phyloP scores from a whole-genome alignment of 1,140 invertebrate genomes.

The Drosophila truncata region DNA sequence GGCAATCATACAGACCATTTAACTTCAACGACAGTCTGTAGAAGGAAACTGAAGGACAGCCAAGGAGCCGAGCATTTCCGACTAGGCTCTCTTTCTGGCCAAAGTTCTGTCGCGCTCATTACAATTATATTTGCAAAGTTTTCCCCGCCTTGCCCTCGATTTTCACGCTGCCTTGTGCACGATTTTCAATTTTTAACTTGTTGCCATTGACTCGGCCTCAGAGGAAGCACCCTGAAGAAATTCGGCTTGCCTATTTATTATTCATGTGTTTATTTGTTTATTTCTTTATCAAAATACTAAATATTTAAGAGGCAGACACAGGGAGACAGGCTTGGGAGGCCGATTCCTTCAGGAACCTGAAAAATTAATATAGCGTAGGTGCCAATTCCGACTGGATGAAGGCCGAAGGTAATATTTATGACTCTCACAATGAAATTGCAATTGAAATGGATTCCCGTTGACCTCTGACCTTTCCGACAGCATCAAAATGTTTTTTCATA shows the following conservation, averaged over 20 bases:
- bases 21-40: conserved; percentile 56
- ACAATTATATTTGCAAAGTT: conserved; percentile 50
- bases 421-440: conserved; percentile 19
- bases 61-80: background rate
- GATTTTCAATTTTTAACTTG: conserved; percentile 23
- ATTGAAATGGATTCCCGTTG: conserved; percentile 18
- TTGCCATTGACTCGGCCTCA: conserved; percentile 5
- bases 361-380: conserved; percentile 28
- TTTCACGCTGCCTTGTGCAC: background rate
- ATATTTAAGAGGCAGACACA: conserved; percentile 7
- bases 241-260: conserved; percentile 19
- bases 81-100: conserved; percentile 34
- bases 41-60: conserved; percentile 10
- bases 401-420: conserved; percentile 21
- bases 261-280: conserved; percentile 29
- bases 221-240: background rate
- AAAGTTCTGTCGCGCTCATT: conserved; percentile 41
- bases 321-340: no score
- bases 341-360: background rate
- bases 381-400: conserved; percentile 6
- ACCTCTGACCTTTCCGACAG: conserved; percentile 28
- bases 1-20: conserved; percentile 67
- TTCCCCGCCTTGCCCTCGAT: conserved; percentile 2
- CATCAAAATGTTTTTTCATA: conserved; percentile 40
- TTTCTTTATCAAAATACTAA: conserved; percentile 37